Percentiles rank a stretch among this genome's conserved stretches.
Evolutionary conservation across 2,888 invertebrate genomes (phyloP).

Genomic region (Peribatodes rhomboidaria): DNA sequence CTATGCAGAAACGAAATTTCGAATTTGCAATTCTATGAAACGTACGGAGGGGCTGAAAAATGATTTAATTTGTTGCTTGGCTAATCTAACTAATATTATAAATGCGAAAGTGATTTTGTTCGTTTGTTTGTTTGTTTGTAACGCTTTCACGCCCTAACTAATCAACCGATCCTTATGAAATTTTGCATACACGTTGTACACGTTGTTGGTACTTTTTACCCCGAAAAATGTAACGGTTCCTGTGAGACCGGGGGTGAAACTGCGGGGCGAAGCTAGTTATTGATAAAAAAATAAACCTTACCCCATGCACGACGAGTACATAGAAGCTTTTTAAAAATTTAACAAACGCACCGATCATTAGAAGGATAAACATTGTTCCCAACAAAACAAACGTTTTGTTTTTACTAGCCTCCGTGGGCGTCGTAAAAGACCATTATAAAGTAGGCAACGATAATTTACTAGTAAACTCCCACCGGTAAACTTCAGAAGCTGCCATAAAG

Average conservation of each 20-base stretch:
- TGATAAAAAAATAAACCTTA: background rate
- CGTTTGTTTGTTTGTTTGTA: no score
- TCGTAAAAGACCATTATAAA: slow-evolving; percentile 45
- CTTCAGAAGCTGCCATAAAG: slow-evolving; percentile 35
- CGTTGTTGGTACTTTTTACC: no score
- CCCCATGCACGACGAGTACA: background rate
- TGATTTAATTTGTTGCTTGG: no score
- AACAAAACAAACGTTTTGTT: background rate
- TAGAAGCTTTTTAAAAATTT: background rate
- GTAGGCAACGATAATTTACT: slow-evolving; percentile 45
- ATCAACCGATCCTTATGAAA: no score
- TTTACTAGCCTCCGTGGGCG: slow-evolving; percentile 1
- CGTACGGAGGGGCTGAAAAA: no score
- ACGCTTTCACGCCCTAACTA: no score
- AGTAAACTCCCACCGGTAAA: slow-evolving; percentile 41
- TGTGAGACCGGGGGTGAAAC: no score
- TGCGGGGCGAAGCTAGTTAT: background rate
- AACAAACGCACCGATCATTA: no score
- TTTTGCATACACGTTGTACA: no score
- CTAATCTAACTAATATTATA: no score
- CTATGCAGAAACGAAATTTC: slow-evolving; percentile 9
- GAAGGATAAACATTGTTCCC: background rate
- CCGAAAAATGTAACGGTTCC: no score
- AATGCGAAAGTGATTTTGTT: no score
- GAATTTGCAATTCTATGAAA: background rate